Conservation (phyloP, 2,797 vertebrate genomes). For the Characodon lateralis region DNA sequence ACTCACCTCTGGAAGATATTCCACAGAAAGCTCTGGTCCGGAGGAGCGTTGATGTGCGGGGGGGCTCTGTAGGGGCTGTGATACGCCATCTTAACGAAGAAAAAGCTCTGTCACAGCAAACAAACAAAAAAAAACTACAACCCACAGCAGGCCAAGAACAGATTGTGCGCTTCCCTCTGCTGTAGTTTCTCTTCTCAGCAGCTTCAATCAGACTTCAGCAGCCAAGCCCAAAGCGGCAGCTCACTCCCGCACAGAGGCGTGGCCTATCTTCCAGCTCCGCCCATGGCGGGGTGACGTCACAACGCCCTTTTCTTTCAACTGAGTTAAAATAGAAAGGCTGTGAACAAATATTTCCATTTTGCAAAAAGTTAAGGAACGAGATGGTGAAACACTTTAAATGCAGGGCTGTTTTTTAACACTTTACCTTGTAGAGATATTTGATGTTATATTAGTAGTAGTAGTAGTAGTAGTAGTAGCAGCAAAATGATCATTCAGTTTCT, state of each 20-base stretch:
- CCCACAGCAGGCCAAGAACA: neutral
- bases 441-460: no score
- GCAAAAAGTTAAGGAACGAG: neutral
- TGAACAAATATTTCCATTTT: neutral
- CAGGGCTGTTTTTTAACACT: no score
- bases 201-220: slow-evolving; percentile 52
- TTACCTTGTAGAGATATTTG: no score
- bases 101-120: slow-evolving; percentile 18
- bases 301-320: neutral
- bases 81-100: slow-evolving; percentile 79
- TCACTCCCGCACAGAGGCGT: slow-evolving; percentile 71
- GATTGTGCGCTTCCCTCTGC: slow-evolving; percentile 26
- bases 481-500: no score
- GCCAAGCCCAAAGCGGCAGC: slow-evolving; percentile 39
- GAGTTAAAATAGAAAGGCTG: slow-evolving; percentile 29
- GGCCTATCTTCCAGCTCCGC: slow-evolving; percentile 68
- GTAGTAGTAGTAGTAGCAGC: no score
- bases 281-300: slow-evolving; percentile 62
- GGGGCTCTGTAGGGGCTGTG: slow-evolving; percentile 82
- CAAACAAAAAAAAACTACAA: neutral
- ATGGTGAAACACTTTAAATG: neutral
- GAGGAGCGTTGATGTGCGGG: slow-evolving; percentile 72
- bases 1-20: slow-evolving; percentile 88
- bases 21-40: slow-evolving; percentile 84
- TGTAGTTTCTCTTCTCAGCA: slow-evolving; percentile 34